Evolutionary conservation across 2,113 vertebrate species (phyloP).

Genomic region (Cichladusa arquata): DNA sequence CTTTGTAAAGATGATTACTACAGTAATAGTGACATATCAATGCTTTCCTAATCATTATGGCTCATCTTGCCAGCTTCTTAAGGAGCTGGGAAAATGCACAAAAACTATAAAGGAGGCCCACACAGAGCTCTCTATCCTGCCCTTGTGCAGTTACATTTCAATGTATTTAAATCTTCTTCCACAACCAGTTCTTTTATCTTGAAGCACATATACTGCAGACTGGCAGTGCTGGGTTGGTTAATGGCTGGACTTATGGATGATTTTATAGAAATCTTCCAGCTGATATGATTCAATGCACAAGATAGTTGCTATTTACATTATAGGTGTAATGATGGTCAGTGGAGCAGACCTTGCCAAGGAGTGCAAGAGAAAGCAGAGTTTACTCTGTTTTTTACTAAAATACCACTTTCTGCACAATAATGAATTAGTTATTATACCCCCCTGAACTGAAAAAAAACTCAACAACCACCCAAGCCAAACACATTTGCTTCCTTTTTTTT

Average conservation of each 20-base stretch:
- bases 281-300: not conserved
- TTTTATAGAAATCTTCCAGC: not conserved
- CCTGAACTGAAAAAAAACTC: rapidly evolving
- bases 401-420: not conserved
- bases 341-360: not conserved
- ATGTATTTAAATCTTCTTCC: not conserved
- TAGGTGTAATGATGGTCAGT: not conserved
- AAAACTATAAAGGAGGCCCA: not conserved
- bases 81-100: not conserved
- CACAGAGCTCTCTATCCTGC: not conserved
- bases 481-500: not conserved
- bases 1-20: not conserved
- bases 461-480: not conserved
- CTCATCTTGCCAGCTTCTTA: not conserved
- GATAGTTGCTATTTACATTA: not conserved
- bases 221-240: not conserved
- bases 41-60: not conserved
- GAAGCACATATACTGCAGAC: not conserved
- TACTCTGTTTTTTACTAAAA: not conserved
- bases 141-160: not conserved
- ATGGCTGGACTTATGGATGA: not conserved
- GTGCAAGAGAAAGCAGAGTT: not conserved
- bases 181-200: not conserved
- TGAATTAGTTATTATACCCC: not conserved
- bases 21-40: not conserved